These are phyloP conservation scores for Apteryx owenii DNA, from an alignment of 2,113 vertebrate genomes.

Conservation along the genomic window DNA sequence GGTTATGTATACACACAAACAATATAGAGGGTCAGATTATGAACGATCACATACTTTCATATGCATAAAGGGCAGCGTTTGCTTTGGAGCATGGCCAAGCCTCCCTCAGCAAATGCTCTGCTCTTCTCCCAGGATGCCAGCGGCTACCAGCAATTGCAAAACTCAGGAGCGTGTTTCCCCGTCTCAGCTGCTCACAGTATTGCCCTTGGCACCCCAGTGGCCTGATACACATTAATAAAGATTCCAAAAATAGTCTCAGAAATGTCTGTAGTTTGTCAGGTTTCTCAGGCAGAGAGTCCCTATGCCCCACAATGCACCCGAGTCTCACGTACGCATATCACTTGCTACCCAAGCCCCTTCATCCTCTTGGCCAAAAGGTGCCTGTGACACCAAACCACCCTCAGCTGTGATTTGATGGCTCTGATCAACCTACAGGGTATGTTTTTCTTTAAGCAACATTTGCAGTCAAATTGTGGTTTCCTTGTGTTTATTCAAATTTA, in stretches of 20 bases:
- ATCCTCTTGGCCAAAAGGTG: background rate
- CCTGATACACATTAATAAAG: background rate
- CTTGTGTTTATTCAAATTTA: background rate
- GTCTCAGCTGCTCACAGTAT: constrained; percentile 24
- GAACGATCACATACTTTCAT: constrained; percentile 23
- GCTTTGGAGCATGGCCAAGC: constrained; percentile 58
- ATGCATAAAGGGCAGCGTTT: constrained; percentile 36
- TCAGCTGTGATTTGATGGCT: background rate
- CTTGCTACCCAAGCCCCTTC: background rate
- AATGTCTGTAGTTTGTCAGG: background rate
- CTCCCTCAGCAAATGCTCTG: background rate
- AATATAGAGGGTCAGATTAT: background rate
- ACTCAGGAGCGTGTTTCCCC: constrained; percentile 7
- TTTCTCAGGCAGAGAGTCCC: background rate
- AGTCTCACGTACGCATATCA: background rate
- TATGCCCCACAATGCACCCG: background rate
- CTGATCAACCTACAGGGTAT: background rate
- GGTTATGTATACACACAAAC: constrained; percentile 3
- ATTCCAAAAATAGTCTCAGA: constrained; percentile 12
- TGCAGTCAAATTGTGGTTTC: background rate
- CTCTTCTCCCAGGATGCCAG: constrained; percentile 44
- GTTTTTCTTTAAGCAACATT: background rate
- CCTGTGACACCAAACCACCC: background rate
- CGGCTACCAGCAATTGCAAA: constrained; percentile 10
- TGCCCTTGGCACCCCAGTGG: constrained; percentile 17